Conservation (phyloP, 2,797 vertebrate genomes). For the Australoheros facetus region DNA sequence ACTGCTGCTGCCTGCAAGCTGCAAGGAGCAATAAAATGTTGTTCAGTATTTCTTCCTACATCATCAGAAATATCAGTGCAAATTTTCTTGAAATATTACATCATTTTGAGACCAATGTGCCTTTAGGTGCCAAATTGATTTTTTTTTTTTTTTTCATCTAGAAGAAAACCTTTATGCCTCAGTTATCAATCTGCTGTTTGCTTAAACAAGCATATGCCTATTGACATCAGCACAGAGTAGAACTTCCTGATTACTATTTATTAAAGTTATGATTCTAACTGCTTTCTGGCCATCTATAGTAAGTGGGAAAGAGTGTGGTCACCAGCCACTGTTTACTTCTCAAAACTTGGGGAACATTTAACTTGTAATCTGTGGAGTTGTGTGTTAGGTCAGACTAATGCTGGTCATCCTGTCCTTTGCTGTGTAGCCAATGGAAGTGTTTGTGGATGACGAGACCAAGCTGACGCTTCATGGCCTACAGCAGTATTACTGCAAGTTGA, state of each 20-base stretch:
- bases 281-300: background rate
- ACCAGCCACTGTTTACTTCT: background rate
- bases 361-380: background rate
- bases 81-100: too few relatives aligned
- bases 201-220: too few relatives aligned
- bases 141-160: too few relatives aligned
- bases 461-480: conserved; percentile 91
- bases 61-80: rapidly evolving
- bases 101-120: too few relatives aligned
- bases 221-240: too few relatives aligned
- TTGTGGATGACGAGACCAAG: conserved; percentile 93
- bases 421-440: conserved; percentile 91
- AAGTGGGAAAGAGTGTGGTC: background rate
- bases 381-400: background rate
- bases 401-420: conserved; percentile 20
- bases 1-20: background rate
- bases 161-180: too few relatives aligned
- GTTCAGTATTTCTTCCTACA: background rate
- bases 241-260: too few relatives aligned
- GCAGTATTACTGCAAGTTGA: conserved; percentile 92
- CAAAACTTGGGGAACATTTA: too few relatives aligned
- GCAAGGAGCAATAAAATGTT: too few relatives aligned
- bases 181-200: too few relatives aligned
- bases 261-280: too few relatives aligned
- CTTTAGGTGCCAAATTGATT: too few relatives aligned